Evolutionary conservation across 1,140 invertebrate genomes (phyloP).

Genomic region (Aradophagus sp.): DNA sequence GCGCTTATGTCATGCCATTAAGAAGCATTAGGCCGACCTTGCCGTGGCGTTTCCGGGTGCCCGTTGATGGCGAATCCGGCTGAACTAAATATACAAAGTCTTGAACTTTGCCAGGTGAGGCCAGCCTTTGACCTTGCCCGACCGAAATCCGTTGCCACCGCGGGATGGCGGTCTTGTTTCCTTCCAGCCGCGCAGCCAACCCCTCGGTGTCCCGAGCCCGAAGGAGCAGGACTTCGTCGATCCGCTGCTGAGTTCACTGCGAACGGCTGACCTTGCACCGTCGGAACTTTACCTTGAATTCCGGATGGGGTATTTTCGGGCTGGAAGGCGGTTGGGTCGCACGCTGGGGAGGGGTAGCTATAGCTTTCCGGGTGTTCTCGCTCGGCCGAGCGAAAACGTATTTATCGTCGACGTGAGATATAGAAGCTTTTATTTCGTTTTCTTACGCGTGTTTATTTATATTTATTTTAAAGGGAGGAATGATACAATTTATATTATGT

Average conservation of each 20-base stretch:
- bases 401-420: too few species aligned
- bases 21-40: conserved; percentile 17
- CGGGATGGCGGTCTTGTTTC: too few species aligned
- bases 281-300: conserved; percentile 13
- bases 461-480: too few species aligned
- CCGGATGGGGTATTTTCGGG: conserved; percentile 5
- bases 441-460: too few species aligned
- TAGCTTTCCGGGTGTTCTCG: too few species aligned
- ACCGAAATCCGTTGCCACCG: neutral
- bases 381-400: too few species aligned
- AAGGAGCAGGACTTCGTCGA: neutral
- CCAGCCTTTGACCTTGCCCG: conserved; percentile 6
- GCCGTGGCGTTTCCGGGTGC: conserved; percentile 13
- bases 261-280: conserved; percentile 3
- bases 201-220: too few species aligned
- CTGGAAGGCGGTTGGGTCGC: neutral
- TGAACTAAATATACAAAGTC: conserved; percentile 1
- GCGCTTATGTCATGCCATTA: conserved; percentile 18
- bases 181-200: too few species aligned
- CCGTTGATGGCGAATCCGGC: conserved; percentile 1
- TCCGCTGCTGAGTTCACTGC: neutral
- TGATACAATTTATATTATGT: too few species aligned
- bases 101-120: conserved; percentile 11
- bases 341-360: too few species aligned
- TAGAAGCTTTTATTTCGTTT: too few species aligned